A percentile compares a stretch with the other conserved stretches of the same genome.
Evolutionary conservation across 2,888 invertebrate genomes (phyloP).

Genomic region (Aleiodes leptofemur): DNA sequence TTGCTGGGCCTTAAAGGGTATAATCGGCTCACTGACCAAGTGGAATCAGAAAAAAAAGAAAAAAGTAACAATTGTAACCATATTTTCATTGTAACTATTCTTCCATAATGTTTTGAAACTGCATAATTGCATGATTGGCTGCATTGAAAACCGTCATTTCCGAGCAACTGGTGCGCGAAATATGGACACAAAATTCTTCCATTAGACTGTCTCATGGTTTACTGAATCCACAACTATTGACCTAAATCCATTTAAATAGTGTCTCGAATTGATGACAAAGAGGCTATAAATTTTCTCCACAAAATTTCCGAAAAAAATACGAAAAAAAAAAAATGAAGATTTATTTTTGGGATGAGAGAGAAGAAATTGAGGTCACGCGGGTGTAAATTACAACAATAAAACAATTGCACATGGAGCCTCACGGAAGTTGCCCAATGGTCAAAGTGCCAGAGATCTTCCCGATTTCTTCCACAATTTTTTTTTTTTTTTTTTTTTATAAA

Average conservation of each 20-base stretch:
- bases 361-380: too few relatives aligned
- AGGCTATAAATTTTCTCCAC: too few relatives aligned
- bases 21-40: slow-evolving; percentile 7
- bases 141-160: neutral
- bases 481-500: too few relatives aligned
- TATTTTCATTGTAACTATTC: neutral
- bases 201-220: neutral
- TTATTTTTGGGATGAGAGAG: too few relatives aligned
- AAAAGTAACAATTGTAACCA: neutral
- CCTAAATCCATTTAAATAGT: neutral
- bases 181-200: neutral
- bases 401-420: neutral
- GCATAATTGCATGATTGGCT: neutral
- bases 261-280: too few relatives aligned
- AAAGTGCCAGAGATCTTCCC: slow-evolving; percentile 16
- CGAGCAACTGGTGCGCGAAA: slow-evolving; percentile 17
- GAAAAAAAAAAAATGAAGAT: too few relatives aligned
- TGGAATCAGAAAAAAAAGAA: neutral
- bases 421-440: slow-evolving; percentile 52
- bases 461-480: neutral
- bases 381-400: too few relatives aligned
- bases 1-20: neutral
- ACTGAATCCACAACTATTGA: neutral
- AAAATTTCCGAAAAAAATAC: too few relatives aligned
- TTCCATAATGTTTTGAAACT: neutral